Base-by-base conservation (phyloP, 2,888 invertebrate species). In the Drosophila hamatofila region DNA sequence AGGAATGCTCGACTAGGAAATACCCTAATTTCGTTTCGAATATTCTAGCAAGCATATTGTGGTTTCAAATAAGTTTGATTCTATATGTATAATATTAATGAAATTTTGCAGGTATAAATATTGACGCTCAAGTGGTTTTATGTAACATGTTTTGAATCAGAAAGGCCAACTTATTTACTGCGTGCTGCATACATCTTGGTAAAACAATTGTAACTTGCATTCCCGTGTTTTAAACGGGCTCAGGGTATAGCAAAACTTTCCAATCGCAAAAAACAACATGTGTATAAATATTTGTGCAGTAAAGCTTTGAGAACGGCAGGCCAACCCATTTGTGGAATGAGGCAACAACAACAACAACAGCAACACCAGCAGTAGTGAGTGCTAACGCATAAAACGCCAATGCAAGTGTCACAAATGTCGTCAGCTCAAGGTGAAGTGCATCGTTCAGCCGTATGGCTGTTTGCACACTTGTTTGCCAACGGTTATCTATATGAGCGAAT, bases 361-460 rank as follows among this genome's bases (percentile, higher is more conserved):
- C 23, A 14, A 16, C 30, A 49, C 5, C 48, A 30, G 18, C 35
- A 58, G 41, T 65, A 66, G 71, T 30, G 59, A 58, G 55, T 46
- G 35, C 61, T 49, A 69, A 51, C 54, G 64, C 60, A 64, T 72
- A 71, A 71, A 74, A 75, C 51, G 65, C 27, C 61, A 16, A 58
- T 76, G 80, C 55, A 71, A 73, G 73, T 76, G 77, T 72, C 70
- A 69, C 33, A 72, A 72, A 71, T 77, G 83, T 81, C 81, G 78
- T 54, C 71, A 33, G 68, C 75, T 75, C 72, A 81, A 81, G 83
- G 81, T 81, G 75, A 81, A 83, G 81, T 72, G 64, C 78, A 67
- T 23, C 66, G 33, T 42, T 66, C 56, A 62, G 48, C n/a, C 44
- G 46, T 51, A 55, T 64, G 54, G 46, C 42, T 55, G 62, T 65